Evolutionary conservation across 2,888 invertebrate species (phyloP).

Genomic region (Agrotis ipsilon): DNA sequence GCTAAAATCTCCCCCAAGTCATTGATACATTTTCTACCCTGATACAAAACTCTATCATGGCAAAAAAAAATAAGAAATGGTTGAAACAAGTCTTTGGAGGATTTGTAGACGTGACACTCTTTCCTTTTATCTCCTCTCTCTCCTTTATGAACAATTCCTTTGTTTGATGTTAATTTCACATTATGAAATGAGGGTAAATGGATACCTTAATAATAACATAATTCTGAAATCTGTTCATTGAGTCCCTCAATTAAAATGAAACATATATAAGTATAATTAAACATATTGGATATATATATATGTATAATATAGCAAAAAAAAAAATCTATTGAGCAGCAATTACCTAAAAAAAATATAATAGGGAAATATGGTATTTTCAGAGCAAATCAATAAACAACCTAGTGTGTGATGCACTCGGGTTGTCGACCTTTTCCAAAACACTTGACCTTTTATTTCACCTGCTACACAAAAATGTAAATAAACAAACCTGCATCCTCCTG

Average conservation of each 20-base stretch:
- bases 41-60: no score
- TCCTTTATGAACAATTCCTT: constrained; percentile 12
- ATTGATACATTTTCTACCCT: no score
- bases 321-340: not conserved
- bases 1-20: no score
- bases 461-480: constrained; percentile 48
- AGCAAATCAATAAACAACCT: not conserved
- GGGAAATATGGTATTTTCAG: not conserved
- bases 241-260: not conserved
- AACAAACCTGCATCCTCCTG: constrained; percentile 93
- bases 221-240: not conserved
- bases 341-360: not conserved
- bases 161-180: constrained; percentile 8
- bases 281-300: no score
- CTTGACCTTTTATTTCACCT: constrained; percentile 18
- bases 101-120: not conserved
- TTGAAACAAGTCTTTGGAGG: not conserved
- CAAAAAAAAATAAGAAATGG: not conserved
- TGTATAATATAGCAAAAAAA: no score
- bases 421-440: constrained; percentile 39
- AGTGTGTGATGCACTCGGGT: constrained; percentile 26
- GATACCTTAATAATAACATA: not conserved
- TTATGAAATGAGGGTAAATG: not conserved
- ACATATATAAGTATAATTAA: no score
- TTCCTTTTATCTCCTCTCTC: no score